Conservation (phyloP, 30 jellyfish, hydroid and myxozoan genomes). For the Phacellophora camtschatica region DNA sequence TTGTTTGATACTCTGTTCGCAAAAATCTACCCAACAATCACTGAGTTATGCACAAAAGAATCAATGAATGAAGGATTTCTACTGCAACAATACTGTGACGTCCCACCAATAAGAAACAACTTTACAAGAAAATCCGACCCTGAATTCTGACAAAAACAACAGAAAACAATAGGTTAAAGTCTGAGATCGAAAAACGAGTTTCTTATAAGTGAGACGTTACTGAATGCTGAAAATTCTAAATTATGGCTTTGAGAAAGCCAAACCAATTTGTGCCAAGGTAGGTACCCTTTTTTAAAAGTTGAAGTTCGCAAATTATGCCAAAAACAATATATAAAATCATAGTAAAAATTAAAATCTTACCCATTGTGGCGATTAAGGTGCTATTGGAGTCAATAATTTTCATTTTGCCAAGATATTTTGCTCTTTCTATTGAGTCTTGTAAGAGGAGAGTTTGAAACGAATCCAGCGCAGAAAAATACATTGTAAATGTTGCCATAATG, state of each 20-base stretch:
- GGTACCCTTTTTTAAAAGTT: too few species aligned
- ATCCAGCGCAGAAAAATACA: slow-evolving; percentile 46
- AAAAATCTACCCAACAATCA: too few species aligned
- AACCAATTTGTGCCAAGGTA: too few species aligned
- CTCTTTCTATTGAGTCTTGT: slow-evolving; percentile 70
- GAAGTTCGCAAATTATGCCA: background rate
- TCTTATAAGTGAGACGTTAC: too few species aligned
- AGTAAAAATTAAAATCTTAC: background rate
- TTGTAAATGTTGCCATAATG: slow-evolving; percentile 34
- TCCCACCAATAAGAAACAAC: background rate
- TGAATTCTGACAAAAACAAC: too few species aligned
- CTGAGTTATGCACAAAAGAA: too few species aligned
- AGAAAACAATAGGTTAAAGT: too few species aligned
- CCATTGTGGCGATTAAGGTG: slow-evolving; percentile 43
- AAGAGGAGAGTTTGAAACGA: slow-evolving; percentile 61
- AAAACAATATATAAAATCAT: background rate
- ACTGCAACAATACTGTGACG: background rate
- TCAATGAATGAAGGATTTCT: background rate
- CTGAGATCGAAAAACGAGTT: too few species aligned
- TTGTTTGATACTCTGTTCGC: too few species aligned
- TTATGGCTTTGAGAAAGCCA: too few species aligned
- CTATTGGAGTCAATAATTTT: slow-evolving; percentile 33
- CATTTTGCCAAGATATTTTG: slow-evolving; percentile 47
- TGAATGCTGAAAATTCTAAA: too few species aligned
- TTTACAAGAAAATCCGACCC: background rate